phyloP scores from a whole-genome alignment of 30 jellyfish, hydroid and myxozoan species.

The Rhopilema esculentum region DNA sequence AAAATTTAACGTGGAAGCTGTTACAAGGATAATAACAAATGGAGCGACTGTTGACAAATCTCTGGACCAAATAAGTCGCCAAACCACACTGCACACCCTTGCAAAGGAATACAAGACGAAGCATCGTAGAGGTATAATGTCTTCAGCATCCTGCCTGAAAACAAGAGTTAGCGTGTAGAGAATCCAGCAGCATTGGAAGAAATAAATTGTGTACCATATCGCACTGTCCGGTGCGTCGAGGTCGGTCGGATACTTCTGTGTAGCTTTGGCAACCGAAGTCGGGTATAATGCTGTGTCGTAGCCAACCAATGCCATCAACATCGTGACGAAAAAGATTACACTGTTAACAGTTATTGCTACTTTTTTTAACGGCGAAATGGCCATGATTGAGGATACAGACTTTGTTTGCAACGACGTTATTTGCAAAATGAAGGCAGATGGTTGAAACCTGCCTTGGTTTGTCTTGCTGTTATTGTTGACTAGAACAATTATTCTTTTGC shows the following conservation, averaged over 20 bases:
- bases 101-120: slow-evolving; percentile 39
- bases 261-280: neutral
- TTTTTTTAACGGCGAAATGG: slow-evolving; percentile 15
- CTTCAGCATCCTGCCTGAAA: slow-evolving; percentile 25
- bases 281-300: slow-evolving; percentile 18
- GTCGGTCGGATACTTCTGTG: slow-evolving; percentile 33
- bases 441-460: neutral
- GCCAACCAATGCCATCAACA: slow-evolving; percentile 49
- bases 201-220: slow-evolving; percentile 74
- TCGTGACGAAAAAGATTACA: slow-evolving; percentile 10
- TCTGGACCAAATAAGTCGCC: slow-evolving; percentile 28
- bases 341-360: slow-evolving; percentile 12
- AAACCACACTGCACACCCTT: slow-evolving; percentile 29
- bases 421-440: neutral
- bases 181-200: slow-evolving; percentile 69
- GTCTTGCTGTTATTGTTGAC: neutral
- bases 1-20: slow-evolving; percentile 34
- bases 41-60: slow-evolving; percentile 42
- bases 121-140: slow-evolving; percentile 30
- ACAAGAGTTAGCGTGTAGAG: slow-evolving; percentile 60
- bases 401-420: neutral
- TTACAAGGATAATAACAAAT: neutral
- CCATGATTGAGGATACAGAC: neutral
- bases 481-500: neutral
- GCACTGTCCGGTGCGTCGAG: slow-evolving; percentile 30